phyloP scores from a whole-genome alignment of 2,888 invertebrate species.

The Rotaria macrura region DNA sequence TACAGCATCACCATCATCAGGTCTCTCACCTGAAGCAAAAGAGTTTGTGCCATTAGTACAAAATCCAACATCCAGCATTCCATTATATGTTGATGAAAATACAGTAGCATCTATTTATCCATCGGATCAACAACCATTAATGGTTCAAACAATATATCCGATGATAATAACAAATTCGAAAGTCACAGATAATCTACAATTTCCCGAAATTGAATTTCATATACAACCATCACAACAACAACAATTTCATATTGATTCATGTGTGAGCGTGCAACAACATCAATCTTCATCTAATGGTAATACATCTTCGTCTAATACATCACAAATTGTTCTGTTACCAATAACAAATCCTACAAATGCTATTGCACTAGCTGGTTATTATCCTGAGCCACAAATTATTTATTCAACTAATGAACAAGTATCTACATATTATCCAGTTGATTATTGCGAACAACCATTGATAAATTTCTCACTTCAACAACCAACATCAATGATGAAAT shows the following conservation, averaged over 20 bases:
- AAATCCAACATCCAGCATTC: neutral
- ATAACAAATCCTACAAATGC: neutral
- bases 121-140: neutral
- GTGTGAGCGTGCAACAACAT: neutral
- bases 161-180: neutral
- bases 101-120: neutral
- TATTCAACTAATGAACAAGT: neutral
- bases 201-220: slow-evolving; percentile 20
- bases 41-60: slow-evolving; percentile 4
- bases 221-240: neutral
- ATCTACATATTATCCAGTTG: neutral
- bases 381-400: neutral
- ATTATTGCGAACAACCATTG: neutral
- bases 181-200: neutral
- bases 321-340: slow-evolving; percentile 12
- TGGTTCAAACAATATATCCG: neutral
- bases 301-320: neutral
- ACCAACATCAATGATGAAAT: neutral
- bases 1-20: neutral
- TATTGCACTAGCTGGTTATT: neutral
- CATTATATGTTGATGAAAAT: neutral
- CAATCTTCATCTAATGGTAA: neutral
- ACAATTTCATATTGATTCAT: slow-evolving; percentile 11
- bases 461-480: neutral
- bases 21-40: neutral